Conservation (phyloP, 2,888 invertebrate species). For the Campoplex nolae region DNA sequence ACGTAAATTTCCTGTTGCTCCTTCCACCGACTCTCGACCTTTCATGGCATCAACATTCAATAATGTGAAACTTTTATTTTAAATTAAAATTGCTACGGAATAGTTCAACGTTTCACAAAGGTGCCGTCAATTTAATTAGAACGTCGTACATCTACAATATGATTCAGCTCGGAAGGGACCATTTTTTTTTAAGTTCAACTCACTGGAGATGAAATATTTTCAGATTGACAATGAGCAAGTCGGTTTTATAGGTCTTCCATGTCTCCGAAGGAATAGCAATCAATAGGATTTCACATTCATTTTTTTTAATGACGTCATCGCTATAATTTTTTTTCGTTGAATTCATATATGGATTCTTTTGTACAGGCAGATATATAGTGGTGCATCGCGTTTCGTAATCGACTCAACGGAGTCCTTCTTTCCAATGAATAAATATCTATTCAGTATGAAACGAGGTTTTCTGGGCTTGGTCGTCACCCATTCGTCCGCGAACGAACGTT, state of each 20-base stretch:
- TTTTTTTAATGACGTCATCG: background rate
- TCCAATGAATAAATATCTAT: conserved; percentile 71
- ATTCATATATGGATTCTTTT: background rate
- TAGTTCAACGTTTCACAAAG: background rate
- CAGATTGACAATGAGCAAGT: background rate
- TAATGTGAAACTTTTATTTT: conserved; percentile 11
- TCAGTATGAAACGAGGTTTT: conserved; percentile 70
- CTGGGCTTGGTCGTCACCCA: conserved; percentile 50
- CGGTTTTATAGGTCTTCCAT: background rate
- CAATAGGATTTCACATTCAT: background rate
- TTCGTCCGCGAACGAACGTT: conserved; percentile 72
- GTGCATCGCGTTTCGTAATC: conserved; percentile 55
- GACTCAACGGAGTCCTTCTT: conserved; percentile 61
- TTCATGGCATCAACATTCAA: conserved; percentile 4
- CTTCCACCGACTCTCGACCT: conserved; percentile 16
- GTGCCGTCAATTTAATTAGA: background rate
- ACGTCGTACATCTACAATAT: background rate
- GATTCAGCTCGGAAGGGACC: background rate
- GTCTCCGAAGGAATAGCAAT: background rate
- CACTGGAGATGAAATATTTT: background rate
- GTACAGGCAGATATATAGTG: background rate
- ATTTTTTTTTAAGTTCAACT: background rate
- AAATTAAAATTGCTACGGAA: background rate
- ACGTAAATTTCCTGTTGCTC: background rate
- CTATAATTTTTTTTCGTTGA: background rate